Conservation (phyloP, 2,888 invertebrate genomes). For the Pandemis cinnamomeana region DNA sequence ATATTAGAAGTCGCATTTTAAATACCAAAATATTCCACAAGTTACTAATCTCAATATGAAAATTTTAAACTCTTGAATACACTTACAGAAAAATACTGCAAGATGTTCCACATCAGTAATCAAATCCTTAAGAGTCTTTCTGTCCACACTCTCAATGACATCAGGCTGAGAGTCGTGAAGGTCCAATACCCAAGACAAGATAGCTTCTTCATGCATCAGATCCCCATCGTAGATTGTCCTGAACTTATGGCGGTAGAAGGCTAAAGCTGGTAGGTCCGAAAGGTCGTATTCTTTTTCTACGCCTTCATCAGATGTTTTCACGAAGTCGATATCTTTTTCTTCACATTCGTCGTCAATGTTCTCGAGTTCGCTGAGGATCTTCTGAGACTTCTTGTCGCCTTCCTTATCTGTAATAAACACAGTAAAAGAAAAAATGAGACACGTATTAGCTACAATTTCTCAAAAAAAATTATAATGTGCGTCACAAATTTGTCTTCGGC, state of each 20-base stretch:
- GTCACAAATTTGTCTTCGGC: too few species aligned
- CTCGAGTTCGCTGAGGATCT: constrained; percentile 94
- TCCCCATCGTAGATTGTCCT: constrained; percentile 95
- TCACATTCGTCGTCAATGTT: constrained; percentile 97
- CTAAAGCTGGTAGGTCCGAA: constrained; percentile 91
- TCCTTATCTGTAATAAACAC: constrained; percentile 88
- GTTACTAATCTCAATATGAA: neutral
- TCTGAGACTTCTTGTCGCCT: constrained; percentile 94
- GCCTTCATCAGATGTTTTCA: constrained; percentile 95
- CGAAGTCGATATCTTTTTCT: constrained; percentile 95
- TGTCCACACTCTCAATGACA: constrained; percentile 95
- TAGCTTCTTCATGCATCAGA: constrained; percentile 95
- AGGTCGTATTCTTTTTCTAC: constrained; percentile 95
- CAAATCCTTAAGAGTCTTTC: constrained; percentile 94
- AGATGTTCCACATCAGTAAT: constrained; percentile 96
- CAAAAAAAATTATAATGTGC: too few species aligned
- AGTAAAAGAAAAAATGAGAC: neutral
- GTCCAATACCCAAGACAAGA: constrained; percentile 95
- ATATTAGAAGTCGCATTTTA: neutral
- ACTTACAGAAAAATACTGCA: constrained; percentile 96
- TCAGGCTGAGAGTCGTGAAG: constrained; percentile 93
- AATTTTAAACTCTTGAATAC: neutral
- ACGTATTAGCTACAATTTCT: too few species aligned
- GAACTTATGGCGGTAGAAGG: constrained; percentile 94
- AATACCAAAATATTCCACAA: too few species aligned